Conservation (phyloP, 2,888 invertebrate species). For the Lycocerus yunnanus region DNA sequence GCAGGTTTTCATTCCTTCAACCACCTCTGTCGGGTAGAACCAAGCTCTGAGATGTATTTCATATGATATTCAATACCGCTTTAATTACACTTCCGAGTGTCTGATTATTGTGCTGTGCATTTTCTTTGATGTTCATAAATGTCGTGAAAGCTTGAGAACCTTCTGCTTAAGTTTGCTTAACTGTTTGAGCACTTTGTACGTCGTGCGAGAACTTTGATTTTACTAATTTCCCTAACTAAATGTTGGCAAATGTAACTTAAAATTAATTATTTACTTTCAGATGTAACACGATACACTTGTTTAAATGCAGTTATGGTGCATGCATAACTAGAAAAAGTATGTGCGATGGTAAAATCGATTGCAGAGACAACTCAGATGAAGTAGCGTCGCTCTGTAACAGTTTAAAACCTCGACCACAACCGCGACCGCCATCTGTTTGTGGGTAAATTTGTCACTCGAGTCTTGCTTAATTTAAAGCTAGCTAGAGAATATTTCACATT, state of each 20-base stretch:
- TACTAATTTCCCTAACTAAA: not conserved
- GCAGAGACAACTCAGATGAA: conserved; percentile 46
- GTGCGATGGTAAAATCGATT: conserved; percentile 57
- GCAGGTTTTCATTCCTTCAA: no score
- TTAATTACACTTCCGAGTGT: not conserved
- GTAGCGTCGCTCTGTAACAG: not conserved
- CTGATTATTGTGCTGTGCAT: not conserved
- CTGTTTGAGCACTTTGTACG: not conserved
- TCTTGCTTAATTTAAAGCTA: not conserved
- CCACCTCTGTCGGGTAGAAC: no score
- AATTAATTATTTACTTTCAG: not conserved
- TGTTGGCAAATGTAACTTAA: not conserved
- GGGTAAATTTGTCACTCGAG: not conserved
- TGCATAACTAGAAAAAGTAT: conserved; percentile 54
- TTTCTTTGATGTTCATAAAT: not conserved
- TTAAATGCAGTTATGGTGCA: conserved; percentile 48
- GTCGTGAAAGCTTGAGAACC: not conserved
- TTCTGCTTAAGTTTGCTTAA: not conserved
- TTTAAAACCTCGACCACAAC: not conserved
- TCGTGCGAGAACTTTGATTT: not conserved
- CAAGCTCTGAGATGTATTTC: not conserved
- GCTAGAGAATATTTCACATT: not conserved
- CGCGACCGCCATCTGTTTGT: not conserved
- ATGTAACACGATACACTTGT: not conserved
- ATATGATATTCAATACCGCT: not conserved